These are phyloP conservation scores for Candidula unifasciata DNA, from an alignment of 2,888 invertebrate genomes.

Conservation along the genomic window DNA sequence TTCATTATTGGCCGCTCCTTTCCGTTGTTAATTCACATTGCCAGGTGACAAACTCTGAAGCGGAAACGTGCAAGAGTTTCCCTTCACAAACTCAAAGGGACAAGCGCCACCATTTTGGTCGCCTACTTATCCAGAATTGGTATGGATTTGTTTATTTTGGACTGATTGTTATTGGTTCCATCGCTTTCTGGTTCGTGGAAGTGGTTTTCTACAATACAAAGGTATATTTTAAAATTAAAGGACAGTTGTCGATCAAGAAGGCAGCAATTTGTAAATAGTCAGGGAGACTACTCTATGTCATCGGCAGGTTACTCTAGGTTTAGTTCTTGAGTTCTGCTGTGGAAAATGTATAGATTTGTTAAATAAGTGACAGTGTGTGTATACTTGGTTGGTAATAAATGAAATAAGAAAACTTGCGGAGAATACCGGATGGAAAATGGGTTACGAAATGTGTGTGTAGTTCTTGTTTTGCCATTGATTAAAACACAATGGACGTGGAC, in stretches of 20 bases:
- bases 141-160: not conserved
- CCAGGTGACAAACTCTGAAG: not conserved
- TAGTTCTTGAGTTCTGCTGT: not conserved
- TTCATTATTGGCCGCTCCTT: too few species aligned
- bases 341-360: too few species aligned
- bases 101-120: slow-evolving; percentile 22
- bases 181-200: not conserved
- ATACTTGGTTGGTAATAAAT: too few species aligned
- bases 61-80: slow-evolving; percentile 26
- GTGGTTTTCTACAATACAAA: too few species aligned
- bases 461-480: too few species aligned
- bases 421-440: too few species aligned
- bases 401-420: too few species aligned
- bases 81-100: not conserved
- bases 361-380: too few species aligned
- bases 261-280: not conserved
- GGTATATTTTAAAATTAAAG: not conserved
- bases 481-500: too few species aligned
- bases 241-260: not conserved
- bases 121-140: not conserved
- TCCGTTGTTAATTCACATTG: not conserved
- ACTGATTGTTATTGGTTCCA: not conserved
- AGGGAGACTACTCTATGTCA: slow-evolving; percentile 24
- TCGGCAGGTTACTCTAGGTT: slow-evolving; percentile 21
- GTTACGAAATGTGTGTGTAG: too few species aligned